Evolutionary conservation across 2,888 invertebrate species (phyloP), one percentile per base, ranked within the genome.

Genomic region (Cybosia mesomella): DNA sequence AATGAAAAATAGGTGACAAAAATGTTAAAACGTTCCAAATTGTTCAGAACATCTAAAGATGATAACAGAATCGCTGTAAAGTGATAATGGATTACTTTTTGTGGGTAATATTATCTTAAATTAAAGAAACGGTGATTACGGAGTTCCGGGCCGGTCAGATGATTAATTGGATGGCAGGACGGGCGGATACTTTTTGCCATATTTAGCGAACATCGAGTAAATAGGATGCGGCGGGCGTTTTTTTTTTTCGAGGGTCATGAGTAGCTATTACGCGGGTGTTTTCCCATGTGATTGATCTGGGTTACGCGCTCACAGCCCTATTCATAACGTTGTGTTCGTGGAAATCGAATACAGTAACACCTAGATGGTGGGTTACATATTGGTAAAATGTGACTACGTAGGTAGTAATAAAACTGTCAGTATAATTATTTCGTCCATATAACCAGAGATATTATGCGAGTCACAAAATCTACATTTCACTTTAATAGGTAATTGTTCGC

Each of bases 231-330:
- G 86, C 85, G 76, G 76, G 67, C 53, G 34, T 58, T 79, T 84
- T 76, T n/a, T 81, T 85, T 85, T 87, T 87, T 77, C 72, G 77
- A 82, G 88, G 88, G 87, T 87, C 90, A 88, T 87, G 85, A 88
- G 88, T 87, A 87, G 88, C 86, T 87, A 89, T 92, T 91, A 91
- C 89, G 81, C 88, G 90, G 87, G 84, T 90, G 85, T 90, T 91
- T 90, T 91, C 87, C 86, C 85, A 83, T 83, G 88, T 93, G 91
- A 92, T 92, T 90, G 92, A 92, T 91, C 85, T 86, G 85, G 80
- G 81, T 83, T 83, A 78, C 83, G 82, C 83, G 83, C 75, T 76
- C 82, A 73, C 70, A 70, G 69, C 76, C 69, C 54, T 64, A 66
- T 70, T 70, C 34, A 43, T 64, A 32, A 36, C 69, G 73, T 71